phyloP scores from a whole-genome alignment of 2,888 invertebrate genomes.

The Cantharis lateralis region DNA sequence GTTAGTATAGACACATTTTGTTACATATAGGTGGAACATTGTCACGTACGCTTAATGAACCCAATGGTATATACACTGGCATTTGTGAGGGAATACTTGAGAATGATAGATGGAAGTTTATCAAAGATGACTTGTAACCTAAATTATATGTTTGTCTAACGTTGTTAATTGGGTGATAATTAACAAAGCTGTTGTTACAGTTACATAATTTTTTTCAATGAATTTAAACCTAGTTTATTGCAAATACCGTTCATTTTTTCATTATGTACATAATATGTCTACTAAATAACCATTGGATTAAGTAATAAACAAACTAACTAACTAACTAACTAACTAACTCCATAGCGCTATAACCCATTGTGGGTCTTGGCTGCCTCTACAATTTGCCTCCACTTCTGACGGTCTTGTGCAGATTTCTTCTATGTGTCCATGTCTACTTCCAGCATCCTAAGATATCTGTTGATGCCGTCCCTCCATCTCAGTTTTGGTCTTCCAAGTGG shows the following conservation, averaged over 20 bases:
- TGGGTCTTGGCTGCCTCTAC: too few relatives aligned
- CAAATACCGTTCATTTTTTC: conserved; percentile 29
- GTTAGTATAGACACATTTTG: background rate
- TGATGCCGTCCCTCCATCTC: too few relatives aligned
- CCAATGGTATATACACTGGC: background rate
- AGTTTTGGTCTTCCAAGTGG: too few relatives aligned
- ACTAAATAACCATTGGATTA: background rate
- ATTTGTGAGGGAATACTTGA: background rate
- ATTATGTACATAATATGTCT: conserved; percentile 25
- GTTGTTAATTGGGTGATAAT: conserved; percentile 46
- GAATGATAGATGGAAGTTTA: conserved; percentile 16
- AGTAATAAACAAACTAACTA: too few relatives aligned
- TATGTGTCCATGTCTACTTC: too few relatives aligned
- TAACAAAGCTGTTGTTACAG: conserved; percentile 46
- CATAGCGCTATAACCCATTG: too few relatives aligned
- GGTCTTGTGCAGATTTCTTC: too few relatives aligned
- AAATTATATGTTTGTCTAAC: conserved; percentile 44
- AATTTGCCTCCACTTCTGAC: too few relatives aligned
- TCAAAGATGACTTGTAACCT: conserved; percentile 30
- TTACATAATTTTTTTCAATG: conserved; percentile 38
- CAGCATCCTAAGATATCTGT: too few relatives aligned
- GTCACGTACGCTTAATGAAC: background rate
- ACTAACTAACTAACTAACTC: too few relatives aligned
- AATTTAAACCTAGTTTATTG: conserved; percentile 14
- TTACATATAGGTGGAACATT: background rate